These are phyloP conservation scores for Barnardius zonarius DNA, from an alignment of 2,113 vertebrate genomes.

Conservation along the genomic window DNA sequence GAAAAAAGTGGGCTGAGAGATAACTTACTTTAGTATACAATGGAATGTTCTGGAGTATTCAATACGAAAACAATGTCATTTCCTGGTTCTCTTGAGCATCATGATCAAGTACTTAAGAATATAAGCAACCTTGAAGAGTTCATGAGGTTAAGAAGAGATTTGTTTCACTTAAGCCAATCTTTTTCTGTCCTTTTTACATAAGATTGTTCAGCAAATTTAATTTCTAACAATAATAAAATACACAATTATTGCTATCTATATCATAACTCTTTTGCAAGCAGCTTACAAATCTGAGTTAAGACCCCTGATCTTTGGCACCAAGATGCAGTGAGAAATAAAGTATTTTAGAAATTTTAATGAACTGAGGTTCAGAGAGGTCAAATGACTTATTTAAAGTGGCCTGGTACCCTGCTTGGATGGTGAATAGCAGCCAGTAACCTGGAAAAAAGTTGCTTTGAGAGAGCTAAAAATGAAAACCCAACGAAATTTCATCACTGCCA, in stretches of 20 bases:
- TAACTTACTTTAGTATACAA: background rate
- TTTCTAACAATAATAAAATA: background rate
- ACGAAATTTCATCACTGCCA: background rate
- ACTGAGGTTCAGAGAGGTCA: background rate
- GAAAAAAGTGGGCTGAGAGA: background rate
- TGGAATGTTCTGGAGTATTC: background rate
- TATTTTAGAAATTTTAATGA: background rate
- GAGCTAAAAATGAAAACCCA: background rate
- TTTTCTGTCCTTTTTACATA: background rate
- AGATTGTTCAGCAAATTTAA: background rate
- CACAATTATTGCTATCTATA: background rate
- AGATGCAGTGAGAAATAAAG: background rate
- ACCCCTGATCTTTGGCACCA: background rate
- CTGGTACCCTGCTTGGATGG: background rate
- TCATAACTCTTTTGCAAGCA: background rate
- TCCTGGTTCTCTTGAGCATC: background rate
- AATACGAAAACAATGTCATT: background rate
- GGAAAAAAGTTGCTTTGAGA: background rate
- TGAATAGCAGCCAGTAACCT: background rate
- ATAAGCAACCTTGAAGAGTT: background rate
- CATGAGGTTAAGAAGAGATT: background rate
- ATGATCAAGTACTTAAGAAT: background rate
- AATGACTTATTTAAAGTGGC: background rate
- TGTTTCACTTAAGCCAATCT: background rate
- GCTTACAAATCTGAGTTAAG: background rate